Percentiles rank a stretch among this genome's conserved stretches.
Evolutionary conservation across 2,888 invertebrate genomes (phyloP).

Genomic region (Drosophila atripex): DNA sequence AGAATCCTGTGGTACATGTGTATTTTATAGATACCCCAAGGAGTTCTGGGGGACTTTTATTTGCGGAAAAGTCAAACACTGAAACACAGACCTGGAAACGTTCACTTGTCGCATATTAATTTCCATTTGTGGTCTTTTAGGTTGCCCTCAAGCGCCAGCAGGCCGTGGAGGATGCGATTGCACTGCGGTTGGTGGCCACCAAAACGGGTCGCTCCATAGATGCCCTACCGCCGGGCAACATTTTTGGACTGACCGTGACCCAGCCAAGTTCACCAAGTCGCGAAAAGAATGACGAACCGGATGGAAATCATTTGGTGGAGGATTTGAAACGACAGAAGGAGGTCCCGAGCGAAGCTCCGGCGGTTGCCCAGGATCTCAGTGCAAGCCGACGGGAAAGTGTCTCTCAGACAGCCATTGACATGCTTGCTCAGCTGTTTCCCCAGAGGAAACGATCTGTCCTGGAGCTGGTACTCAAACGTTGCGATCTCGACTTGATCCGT

Average conservation of each 20-base stretch:
- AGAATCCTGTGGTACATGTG: background rate
- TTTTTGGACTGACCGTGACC: conserved; percentile 94
- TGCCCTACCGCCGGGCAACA: conserved; percentile 93
- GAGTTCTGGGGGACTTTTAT: conserved; percentile 52
- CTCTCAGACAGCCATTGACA: conserved; percentile 91
- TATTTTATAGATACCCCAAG: conserved; percentile 49
- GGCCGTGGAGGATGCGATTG: conserved; percentile 98
- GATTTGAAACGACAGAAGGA: conserved; percentile 9
- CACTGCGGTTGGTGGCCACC: conserved; percentile 94
- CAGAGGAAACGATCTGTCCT: conserved; percentile 94
- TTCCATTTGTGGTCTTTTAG: conserved; percentile 84
- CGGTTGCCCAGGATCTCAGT: conserved; percentile 64
- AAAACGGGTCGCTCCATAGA: conserved; percentile 90
- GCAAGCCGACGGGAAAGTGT: conserved; percentile 82
- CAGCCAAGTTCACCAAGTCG: conserved; percentile 85
- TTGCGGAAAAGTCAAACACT: conserved; percentile 63
- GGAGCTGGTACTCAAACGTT: conserved; percentile 95
- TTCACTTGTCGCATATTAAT: conserved; percentile 79
- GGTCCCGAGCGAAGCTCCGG: conserved; percentile 25
- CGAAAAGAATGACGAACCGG: conserved; percentile 2
- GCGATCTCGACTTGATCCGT: conserved; percentile 94
- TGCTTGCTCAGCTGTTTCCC: conserved; percentile 94
- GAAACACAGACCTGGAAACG: conserved; percentile 37
- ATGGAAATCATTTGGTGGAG: conserved; percentile 6
- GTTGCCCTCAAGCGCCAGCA: conserved; percentile 98